Evolutionary conservation across 2,113 vertebrate genomes (phyloP).

Genomic region (Cavia porcellus): DNA sequence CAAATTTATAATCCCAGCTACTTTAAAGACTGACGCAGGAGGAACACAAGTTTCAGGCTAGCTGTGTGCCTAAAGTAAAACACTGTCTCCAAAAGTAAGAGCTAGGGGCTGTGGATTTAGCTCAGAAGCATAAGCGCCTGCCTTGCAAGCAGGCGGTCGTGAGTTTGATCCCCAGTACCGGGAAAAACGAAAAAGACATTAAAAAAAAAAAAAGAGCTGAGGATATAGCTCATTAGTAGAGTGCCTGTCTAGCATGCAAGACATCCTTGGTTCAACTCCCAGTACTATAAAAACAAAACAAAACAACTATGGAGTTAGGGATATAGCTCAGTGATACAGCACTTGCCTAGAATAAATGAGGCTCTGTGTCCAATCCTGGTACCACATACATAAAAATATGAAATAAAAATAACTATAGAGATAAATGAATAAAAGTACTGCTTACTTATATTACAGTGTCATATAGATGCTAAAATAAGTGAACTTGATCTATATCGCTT

Average conservation of each 20-base stretch:
- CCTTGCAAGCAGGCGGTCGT: too few relatives aligned
- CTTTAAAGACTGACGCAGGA: background rate
- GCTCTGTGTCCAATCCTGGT: background rate
- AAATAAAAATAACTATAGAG: background rate
- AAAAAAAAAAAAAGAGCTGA: too few relatives aligned
- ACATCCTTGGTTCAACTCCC: background rate
- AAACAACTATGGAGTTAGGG: background rate
- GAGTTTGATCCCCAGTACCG: too few relatives aligned
- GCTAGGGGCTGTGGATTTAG: background rate
- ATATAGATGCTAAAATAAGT: background rate
- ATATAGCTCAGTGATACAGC: background rate
- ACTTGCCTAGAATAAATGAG: background rate
- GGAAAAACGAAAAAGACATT: too few relatives aligned
- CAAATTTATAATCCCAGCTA: background rate
- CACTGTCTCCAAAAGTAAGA: background rate
- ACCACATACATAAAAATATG: background rate
- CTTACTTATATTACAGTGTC: background rate
- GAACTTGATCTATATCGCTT: background rate
- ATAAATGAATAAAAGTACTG: slow-evolving; percentile 2
- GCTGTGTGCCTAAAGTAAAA: background rate
- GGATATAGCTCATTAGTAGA: too few relatives aligned
- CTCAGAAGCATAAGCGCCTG: background rate
- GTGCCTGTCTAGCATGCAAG: background rate
- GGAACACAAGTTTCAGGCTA: background rate
- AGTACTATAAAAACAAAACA: background rate